Percentiles rank a stretch among this genome's conserved stretches.
phyloP scores from a whole-genome alignment of 2,113 vertebrate genomes.

The Callipepla californica region DNA sequence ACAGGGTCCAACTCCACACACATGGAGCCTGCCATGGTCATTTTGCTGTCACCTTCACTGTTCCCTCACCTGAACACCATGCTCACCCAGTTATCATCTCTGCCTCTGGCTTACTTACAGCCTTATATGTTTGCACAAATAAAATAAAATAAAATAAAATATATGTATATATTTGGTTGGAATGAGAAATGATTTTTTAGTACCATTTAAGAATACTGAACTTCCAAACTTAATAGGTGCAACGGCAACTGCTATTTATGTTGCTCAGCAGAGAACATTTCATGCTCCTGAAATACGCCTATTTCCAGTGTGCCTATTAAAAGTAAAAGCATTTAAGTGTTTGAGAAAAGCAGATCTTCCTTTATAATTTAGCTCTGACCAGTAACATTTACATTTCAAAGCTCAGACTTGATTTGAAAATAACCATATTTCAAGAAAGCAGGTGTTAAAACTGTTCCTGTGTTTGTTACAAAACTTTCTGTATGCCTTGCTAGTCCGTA shows the following conservation, averaged over 20 bases:
- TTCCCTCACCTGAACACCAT: not conserved
- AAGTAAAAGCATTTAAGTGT: not conserved
- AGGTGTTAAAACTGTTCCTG: not conserved
- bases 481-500: not conserved
- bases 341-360: not conserved
- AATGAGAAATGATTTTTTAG: not conserved
- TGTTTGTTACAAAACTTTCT: not conserved
- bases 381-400: conserved; percentile 10
- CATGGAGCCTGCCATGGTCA: not conserved
- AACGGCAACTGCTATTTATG: not conserved
- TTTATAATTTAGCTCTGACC: conserved; percentile 18
- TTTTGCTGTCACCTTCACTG: not conserved
- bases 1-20: not conserved
- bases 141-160: not conserved
- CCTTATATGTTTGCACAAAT: not conserved
- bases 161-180: not conserved
- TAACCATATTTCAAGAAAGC: conserved; percentile 3
- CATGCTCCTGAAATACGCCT: not conserved
- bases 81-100: not conserved
- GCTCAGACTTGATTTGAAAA: conserved; percentile 46
- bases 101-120: not conserved
- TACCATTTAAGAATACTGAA: conserved; percentile 1
- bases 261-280: not conserved
- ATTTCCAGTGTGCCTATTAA: not conserved
- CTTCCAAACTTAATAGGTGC: not conserved